These are phyloP conservation scores for Eira barbara DNA, from an alignment of 2,113 vertebrate genomes.

Conservation along the genomic window DNA sequence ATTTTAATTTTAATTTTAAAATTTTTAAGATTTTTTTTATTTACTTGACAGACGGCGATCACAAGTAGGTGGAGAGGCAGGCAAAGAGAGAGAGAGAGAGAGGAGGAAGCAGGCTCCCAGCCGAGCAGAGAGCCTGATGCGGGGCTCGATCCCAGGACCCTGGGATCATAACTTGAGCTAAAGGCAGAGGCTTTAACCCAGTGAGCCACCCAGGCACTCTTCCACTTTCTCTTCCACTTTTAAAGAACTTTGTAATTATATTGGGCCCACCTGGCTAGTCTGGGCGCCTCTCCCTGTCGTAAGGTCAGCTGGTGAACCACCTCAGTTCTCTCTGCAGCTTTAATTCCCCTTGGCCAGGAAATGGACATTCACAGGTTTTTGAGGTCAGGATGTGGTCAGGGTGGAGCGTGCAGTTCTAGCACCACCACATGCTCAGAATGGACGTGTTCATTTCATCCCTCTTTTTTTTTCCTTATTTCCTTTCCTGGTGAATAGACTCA, in stretches of 20 bases:
- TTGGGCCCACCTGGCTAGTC: background rate
- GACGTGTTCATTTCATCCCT: background rate
- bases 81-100: no score
- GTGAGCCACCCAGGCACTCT: no score
- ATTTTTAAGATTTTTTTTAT: no score
- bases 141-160: no score
- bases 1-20: no score
- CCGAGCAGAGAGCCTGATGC: no score
- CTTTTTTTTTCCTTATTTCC: background rate
- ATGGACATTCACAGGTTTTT: background rate
- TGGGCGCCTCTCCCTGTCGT: background rate
- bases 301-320: background rate
- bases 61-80: no score
- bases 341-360: background rate
- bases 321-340: background rate
- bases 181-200: no score
- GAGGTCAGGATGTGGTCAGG: background rate
- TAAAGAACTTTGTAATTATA: background rate
- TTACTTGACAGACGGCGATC: no score
- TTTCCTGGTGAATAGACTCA: background rate
- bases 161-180: no score
- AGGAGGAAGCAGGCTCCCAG: no score
- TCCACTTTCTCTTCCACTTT: background rate
- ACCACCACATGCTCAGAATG: background rate
- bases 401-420: background rate